Evolutionary conservation across 2,113 vertebrate species (phyloP).

Genomic region (Euleptes europaea): DNA sequence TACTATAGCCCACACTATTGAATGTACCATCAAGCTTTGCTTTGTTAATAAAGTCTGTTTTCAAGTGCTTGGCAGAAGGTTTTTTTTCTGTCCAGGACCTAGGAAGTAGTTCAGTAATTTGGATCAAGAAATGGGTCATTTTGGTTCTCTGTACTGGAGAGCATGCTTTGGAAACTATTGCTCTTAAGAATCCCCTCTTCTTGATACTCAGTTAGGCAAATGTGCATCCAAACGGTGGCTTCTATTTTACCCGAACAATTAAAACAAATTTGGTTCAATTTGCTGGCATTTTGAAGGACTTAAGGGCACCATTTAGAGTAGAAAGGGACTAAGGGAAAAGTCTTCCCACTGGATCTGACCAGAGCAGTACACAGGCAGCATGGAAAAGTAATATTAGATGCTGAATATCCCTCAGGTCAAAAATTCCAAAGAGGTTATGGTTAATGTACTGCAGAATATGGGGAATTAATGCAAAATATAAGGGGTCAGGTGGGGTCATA

Average conservation of each 20-base stretch:
- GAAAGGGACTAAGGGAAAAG: conserved; percentile 6
- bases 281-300: background rate
- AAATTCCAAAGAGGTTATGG: conserved; percentile 5
- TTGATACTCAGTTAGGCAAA: background rate
- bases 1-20: background rate
- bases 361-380: background rate
- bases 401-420: conserved; percentile 17
- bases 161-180: background rate
- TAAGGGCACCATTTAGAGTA: background rate
- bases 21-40: background rate
- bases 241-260: background rate
- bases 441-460: conserved; percentile 30
- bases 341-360: conserved; percentile 23
- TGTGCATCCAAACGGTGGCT: background rate
- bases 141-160: background rate
- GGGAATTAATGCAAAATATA: conserved; percentile 40
- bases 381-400: conserved; percentile 21
- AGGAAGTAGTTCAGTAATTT: conserved; percentile 9
- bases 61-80: background rate
- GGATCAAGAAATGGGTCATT: background rate
- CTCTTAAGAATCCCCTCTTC: background rate
- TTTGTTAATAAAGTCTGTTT: background rate
- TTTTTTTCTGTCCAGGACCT: background rate
- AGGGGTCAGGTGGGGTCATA: conserved; percentile 28
- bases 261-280: conserved; percentile 1